Conservation (phyloP, 2,113 vertebrate species). For the Misgurnus anguillicaudatus region DNA sequence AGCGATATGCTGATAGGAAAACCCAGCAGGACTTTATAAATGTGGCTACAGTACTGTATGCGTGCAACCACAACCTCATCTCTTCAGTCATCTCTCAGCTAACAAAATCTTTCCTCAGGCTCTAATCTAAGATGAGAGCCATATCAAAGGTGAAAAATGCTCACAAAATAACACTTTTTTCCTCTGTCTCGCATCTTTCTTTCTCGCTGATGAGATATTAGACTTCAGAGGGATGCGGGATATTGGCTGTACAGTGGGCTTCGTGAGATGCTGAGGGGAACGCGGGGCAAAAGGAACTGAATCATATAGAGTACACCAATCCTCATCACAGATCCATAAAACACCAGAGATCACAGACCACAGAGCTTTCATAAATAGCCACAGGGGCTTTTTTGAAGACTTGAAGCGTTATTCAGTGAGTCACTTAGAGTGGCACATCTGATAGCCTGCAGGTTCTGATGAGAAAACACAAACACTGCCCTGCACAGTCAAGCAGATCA, state of each 20-base stretch:
- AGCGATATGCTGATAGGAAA: not conserved
- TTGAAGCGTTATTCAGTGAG: constrained; percentile 18
- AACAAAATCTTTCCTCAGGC: constrained; percentile 38
- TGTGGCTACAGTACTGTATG: not conserved
- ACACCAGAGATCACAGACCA: constrained; percentile 31
- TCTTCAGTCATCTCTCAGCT: constrained; percentile 28
- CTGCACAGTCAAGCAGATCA: not conserved
- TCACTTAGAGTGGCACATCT: not conserved
- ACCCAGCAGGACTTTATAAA: not conserved
- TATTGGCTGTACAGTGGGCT: not conserved
- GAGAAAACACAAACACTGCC: not conserved
- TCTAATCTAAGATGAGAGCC: constrained; percentile 44
- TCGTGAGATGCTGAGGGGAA: not conserved
- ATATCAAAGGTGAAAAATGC: constrained; percentile 44
- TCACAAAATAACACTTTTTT: constrained; percentile 40
- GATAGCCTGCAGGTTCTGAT: not conserved
- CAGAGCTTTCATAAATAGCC: constrained; percentile 30
- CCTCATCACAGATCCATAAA: constrained; percentile 34
- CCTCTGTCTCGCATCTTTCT: constrained; percentile 13
- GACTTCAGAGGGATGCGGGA: constrained; percentile 18
- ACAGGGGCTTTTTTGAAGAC: not conserved
- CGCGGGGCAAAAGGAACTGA: constrained; percentile 23
- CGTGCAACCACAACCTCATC: not conserved
- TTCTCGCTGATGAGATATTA: constrained; percentile 37
- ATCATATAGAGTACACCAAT: not conserved